Evolutionary conservation across 1,140 invertebrate species (phyloP).

Genomic region (Popillia japonica): DNA sequence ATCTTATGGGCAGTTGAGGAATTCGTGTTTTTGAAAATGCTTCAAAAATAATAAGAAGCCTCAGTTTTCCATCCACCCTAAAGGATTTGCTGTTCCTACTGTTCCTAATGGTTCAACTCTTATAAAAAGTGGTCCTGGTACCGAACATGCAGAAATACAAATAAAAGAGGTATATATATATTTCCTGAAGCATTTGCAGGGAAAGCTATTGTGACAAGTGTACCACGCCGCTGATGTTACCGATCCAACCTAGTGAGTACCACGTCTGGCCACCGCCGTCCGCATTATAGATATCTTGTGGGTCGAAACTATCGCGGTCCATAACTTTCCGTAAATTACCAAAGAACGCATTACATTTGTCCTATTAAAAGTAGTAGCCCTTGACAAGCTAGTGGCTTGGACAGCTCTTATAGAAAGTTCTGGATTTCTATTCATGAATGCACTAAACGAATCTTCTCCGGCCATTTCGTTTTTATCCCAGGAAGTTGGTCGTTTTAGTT

Average conservation of each 20-base stretch:
- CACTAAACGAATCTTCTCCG: conserved; percentile 61
- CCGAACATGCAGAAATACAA: no score
- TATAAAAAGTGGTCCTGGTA: no score
- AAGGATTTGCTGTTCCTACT: no score
- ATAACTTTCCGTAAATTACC: conserved; percentile 56
- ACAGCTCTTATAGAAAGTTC: conserved; percentile 59
- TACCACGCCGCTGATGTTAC: conserved; percentile 61
- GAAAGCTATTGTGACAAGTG: conserved; percentile 59
- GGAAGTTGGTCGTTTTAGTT: conserved; percentile 48
- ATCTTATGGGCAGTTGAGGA: no score
- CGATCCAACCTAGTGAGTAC: conserved; percentile 59
- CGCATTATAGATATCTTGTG: conserved; percentile 43
- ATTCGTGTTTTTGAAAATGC: no score
- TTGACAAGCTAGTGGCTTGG: conserved; percentile 61
- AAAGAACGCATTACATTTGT: no score
- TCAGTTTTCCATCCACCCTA: no score
- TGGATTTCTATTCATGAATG: conserved; percentile 62
- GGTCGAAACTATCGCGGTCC: conserved; percentile 53
- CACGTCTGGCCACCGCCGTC: conserved; percentile 59
- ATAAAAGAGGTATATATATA: no score
- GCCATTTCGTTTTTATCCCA: conserved; percentile 57
- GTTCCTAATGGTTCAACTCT: no score
- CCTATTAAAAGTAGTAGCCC: conserved; percentile 63
- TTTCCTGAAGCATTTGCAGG: conserved; percentile 60
- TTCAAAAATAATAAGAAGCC: no score